Evolutionary conservation across 2,113 vertebrate species (phyloP).

Genomic region (Telmatochromis brachygnathus): DNA sequence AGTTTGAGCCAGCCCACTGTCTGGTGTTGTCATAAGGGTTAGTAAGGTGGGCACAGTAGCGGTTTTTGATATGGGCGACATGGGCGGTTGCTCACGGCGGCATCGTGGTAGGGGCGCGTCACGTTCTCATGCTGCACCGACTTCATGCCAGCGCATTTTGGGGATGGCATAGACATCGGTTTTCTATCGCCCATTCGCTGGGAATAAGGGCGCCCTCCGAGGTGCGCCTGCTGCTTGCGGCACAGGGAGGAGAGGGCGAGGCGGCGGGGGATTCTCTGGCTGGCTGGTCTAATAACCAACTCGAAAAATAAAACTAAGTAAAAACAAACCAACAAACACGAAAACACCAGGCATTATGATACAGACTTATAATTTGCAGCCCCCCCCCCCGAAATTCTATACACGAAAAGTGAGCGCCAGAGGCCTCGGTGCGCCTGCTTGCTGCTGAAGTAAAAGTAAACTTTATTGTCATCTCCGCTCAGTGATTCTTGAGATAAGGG

Average conservation of each 20-base stretch:
- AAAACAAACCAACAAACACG: not conserved
- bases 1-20: not conserved
- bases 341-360: not conserved
- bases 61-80: not conserved
- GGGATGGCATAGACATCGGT: not conserved
- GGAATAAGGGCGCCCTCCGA: not conserved
- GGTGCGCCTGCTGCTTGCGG: not conserved
- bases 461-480: no score
- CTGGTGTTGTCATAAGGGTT: not conserved
- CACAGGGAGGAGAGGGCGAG: not conserved
- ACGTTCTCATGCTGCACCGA: not conserved
- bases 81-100: not conserved
- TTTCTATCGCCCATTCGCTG: not conserved
- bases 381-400: no score
- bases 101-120: not conserved
- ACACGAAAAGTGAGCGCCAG: no score
- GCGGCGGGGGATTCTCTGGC: not conserved
- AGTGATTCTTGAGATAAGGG: no score
- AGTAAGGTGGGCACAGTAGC: not conserved
- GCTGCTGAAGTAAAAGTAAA: no score
- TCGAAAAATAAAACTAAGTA: rapidly evolving
- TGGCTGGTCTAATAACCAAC: not conserved
- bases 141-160: not conserved
- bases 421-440: no score
- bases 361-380: no score